Conservation (phyloP, 2,113 vertebrate genomes). For the Ophiodon elongatus region DNA sequence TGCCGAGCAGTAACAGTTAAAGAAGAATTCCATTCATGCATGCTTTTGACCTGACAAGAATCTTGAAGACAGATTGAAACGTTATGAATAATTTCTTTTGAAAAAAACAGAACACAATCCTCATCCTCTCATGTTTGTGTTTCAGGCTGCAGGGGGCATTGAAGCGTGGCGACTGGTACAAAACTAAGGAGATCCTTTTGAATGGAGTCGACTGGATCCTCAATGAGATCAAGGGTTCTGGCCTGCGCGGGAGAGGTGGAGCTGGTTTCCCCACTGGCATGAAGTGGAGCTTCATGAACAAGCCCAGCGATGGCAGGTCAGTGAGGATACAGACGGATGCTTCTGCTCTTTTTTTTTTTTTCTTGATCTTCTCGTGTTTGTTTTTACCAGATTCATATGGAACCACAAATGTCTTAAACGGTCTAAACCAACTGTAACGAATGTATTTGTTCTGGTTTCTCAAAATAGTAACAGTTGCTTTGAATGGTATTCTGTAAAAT, state of each 20-base stretch:
- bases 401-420: not conserved
- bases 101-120: not conserved
- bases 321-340: not conserved
- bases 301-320: constrained; percentile 93
- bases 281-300: constrained; percentile 99
- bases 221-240: constrained; percentile 93
- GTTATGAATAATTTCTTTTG: not conserved
- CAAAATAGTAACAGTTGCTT: not conserved
- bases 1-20: not conserved
- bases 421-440: not conserved
- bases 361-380: not conserved
- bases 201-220: constrained; percentile 98
- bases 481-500: not conserved
- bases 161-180: constrained; percentile 96
- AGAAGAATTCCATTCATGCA: not conserved
- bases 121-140: not conserved
- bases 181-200: constrained; percentile 97
- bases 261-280: constrained; percentile 98
- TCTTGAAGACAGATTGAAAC: not conserved
- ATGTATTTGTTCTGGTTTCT: not conserved
- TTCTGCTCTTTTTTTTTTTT: not conserved
- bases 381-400: not conserved
- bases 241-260: constrained; percentile 93
- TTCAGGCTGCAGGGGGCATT: constrained; percentile 91
- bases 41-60: not conserved